Evolutionary conservation across 2,113 vertebrate genomes (phyloP).

Genomic region (Erpornis zantholeuca): DNA sequence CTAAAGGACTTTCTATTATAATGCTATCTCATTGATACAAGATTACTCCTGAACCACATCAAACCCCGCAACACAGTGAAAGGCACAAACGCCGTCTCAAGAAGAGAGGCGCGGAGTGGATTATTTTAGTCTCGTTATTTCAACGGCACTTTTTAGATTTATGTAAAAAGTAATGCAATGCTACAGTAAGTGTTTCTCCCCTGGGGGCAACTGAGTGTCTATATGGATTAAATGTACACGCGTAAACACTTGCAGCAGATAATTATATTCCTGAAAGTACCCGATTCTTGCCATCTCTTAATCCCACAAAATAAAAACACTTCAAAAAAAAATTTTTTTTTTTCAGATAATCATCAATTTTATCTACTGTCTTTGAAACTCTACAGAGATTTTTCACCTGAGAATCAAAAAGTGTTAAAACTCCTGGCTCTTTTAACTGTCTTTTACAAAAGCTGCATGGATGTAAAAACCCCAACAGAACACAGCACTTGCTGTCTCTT

Average conservation of each 20-base stretch:
- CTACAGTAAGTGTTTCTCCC: constrained; percentile 56
- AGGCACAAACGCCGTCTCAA: constrained; percentile 45
- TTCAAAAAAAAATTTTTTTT: background rate
- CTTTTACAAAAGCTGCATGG: constrained; percentile 6
- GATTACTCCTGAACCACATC: constrained; percentile 67
- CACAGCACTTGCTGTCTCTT: constrained; percentile 35
- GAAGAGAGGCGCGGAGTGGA: constrained; percentile 55
- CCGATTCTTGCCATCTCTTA: background rate
- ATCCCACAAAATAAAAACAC: constrained; percentile 29
- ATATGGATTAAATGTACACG: constrained; percentile 8
- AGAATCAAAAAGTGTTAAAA: constrained; percentile 44
- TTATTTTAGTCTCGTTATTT: constrained; percentile 61
- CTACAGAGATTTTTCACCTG: constrained; percentile 28
- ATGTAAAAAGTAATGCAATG: constrained; percentile 67
- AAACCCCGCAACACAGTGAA: constrained; percentile 43
- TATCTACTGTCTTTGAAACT: constrained; percentile 36
- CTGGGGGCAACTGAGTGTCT: constrained; percentile 39
- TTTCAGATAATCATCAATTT: constrained; percentile 7
- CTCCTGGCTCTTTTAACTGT: constrained; percentile 45
- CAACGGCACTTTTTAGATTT: constrained; percentile 56
- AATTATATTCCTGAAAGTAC: constrained; percentile 31
- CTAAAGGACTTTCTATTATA: constrained; percentile 70
- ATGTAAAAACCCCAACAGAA: constrained; percentile 22
- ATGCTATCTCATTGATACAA: constrained; percentile 63
- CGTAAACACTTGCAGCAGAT: background rate